A percentile compares a stretch with the other conserved stretches of the same genome.
These are phyloP conservation scores for Drosophila cracens DNA, from an alignment of 2,888 invertebrate species.

Conservation along the genomic window DNA sequence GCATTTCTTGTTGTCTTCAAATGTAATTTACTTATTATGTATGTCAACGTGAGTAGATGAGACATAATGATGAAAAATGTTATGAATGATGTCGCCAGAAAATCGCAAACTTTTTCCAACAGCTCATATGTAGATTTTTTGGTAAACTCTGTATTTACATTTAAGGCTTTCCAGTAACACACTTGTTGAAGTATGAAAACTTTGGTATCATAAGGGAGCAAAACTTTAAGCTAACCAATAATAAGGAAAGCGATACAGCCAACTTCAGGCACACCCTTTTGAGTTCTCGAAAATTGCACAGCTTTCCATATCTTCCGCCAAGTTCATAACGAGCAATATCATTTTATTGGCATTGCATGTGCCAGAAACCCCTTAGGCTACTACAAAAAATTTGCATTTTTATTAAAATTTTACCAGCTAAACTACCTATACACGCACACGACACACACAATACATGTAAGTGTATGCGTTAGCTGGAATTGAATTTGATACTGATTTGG, in stretches of 20 bases:
- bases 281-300: slow-evolving; percentile 27
- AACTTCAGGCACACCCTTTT: slow-evolving; percentile 40
- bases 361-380: slow-evolving; percentile 68
- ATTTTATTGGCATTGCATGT: slow-evolving; percentile 73
- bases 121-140: slow-evolving; percentile 21
- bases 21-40: not conserved
- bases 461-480: slow-evolving; percentile 27
- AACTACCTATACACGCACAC: slow-evolving; percentile 40
- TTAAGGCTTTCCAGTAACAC: slow-evolving; percentile 23
- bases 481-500: slow-evolving; percentile 45
- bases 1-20: not conserved
- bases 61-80: not conserved
- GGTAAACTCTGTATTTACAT: slow-evolving; percentile 10
- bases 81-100: not conserved
- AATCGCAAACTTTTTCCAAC: slow-evolving; percentile 24
- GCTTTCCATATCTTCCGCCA: slow-evolving; percentile 60
- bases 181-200: slow-evolving; percentile 24
- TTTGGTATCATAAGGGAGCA: slow-evolving; percentile 14
- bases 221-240: slow-evolving; percentile 47
- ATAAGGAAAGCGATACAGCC: slow-evolving; percentile 34
- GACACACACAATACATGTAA: not conserved
- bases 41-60: not conserved
- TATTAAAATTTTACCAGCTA: slow-evolving; percentile 65
- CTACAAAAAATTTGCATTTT: slow-evolving; percentile 71
- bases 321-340: slow-evolving; percentile 73